Base-by-base conservation (phyloP, 2,797 vertebrate species). In the Pipistrellus pipistrellus region DNA sequence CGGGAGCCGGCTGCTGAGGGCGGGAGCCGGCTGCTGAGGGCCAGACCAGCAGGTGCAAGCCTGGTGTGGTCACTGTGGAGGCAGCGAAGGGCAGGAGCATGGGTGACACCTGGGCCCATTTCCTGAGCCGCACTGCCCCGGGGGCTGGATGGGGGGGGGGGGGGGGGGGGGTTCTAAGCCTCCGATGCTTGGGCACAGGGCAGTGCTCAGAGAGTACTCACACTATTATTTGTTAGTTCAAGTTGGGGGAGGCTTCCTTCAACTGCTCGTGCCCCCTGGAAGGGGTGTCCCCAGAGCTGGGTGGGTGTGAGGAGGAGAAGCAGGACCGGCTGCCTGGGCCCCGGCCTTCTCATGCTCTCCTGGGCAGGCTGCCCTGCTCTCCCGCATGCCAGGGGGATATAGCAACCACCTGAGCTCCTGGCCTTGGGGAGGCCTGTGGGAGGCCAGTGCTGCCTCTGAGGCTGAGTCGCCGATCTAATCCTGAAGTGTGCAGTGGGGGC, bases 191-290 rank as follows among this genome's bases (percentile, higher is more conserved):
- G 25, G 8, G 53, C 76, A 44, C 4, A n/a, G 76, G 81, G 23
- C 0, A 0, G 44, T 14, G n/a, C 20, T 57, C 17, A 4, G 30
- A 0, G 0, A n/a, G 4, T n/a, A 11, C 1, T 4, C 38, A 6
- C 0, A 0, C 18, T 76, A 15, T 30, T 62, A 44, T 21, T 80
- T 0, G 3, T 73, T 85, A 73, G 46, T 80, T 55, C n/a, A 17
- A 59, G 51, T 7, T 76, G 18, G 2, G 27, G 23, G 38, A 57
- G 25, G 14, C 15, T 88, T 85, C 20, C 38, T 85, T 32, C 13
- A 10, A 69, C 30, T 53, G 35, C 53, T 5, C 25, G 18, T 75
- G 30, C 72, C 8, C 55, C 25, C 2, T 0, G 30, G 15, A 17
- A 23, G 38, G 53, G 8, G 1, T 35, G 6, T 32, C 71, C 41